phyloP scores from a whole-genome alignment of 2,888 invertebrate genomes.

The Notocelia uddmanniana region DNA sequence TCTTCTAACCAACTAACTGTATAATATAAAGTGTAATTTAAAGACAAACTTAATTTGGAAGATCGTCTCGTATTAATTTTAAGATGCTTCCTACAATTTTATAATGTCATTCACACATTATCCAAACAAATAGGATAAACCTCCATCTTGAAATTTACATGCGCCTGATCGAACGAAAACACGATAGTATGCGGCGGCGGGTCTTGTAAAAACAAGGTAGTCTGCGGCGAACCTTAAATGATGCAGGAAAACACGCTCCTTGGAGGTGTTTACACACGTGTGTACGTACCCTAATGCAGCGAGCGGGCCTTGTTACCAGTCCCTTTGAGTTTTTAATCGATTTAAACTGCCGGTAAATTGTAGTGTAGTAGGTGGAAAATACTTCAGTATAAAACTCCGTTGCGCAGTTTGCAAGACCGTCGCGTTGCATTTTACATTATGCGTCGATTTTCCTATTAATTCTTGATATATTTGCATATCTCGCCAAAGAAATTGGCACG shows the following conservation, averaged over 20 bases:
- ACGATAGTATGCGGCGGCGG: conserved; percentile 60
- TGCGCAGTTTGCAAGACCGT: no score
- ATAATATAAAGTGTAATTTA: background rate
- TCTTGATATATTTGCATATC: no score
- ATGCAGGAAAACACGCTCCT: conserved; percentile 63
- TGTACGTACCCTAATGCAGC: conserved; percentile 26
- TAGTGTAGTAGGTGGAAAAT: background rate
- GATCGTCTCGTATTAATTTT: background rate
- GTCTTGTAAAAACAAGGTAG: conserved; percentile 65
- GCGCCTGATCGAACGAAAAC: conserved; percentile 71
- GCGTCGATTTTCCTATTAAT: no score
- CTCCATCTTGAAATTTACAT: conserved; percentile 50
- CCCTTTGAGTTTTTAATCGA: conserved; percentile 19
- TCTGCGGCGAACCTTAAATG: conserved; percentile 58
- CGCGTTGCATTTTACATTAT: no score
- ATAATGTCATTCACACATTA: background rate
- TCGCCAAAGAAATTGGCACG: no score
- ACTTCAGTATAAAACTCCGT: background rate
- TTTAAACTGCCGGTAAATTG: conserved; percentile 1
- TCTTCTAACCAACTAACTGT: no score
- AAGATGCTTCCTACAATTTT: background rate
- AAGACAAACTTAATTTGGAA: background rate
- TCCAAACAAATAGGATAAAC: conserved; percentile 34
- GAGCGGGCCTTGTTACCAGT: conserved; percentile 10
- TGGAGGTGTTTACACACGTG: conserved; percentile 50